phyloP scores from a whole-genome alignment of 2,113 vertebrate genomes.

The Pandion haliaetus region DNA sequence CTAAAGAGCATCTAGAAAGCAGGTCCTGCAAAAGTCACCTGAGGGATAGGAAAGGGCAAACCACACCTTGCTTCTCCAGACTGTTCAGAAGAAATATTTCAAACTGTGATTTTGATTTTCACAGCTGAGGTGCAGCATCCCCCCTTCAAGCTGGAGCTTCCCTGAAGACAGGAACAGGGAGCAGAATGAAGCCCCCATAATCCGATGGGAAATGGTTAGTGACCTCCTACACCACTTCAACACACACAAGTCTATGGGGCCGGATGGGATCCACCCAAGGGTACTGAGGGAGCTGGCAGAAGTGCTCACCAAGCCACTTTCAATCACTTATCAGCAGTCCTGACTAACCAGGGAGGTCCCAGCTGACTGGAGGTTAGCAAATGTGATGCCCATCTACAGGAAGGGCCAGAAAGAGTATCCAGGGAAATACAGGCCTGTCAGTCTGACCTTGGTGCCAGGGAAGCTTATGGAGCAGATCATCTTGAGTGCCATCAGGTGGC shows the following conservation, averaged over 20 bases:
- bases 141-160: neutral
- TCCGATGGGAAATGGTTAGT: neutral
- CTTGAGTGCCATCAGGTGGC: too few species aligned
- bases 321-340: neutral
- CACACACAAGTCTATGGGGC: neutral
- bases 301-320: neutral
- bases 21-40: neutral
- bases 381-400: neutral
- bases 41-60: neutral
- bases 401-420: neutral
- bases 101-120: neutral
- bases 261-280: accelerated
- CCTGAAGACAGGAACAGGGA: neutral
- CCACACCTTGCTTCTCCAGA: neutral
- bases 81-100: neutral
- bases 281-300: neutral
- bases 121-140: neutral
- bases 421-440: neutral
- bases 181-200: neutral
- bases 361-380: neutral
- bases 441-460: neutral
- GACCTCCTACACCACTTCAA: neutral
- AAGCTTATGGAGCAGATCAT: too few species aligned
- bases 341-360: neutral
- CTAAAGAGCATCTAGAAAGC: neutral